phyloP scores from a whole-genome alignment of 2,888 invertebrate species.

The Aphidius colemani region DNA sequence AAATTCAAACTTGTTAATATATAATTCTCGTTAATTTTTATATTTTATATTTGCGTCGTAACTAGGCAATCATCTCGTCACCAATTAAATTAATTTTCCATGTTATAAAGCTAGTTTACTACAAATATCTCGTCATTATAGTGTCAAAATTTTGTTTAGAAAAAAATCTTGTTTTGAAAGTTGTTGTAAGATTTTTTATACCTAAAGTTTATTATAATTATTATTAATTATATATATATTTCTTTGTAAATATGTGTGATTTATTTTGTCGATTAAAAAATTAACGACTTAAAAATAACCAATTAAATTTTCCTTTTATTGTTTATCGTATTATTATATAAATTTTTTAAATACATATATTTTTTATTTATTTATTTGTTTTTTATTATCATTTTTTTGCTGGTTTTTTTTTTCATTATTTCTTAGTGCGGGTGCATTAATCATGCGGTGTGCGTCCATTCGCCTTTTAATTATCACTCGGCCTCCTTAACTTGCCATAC shows the following conservation, averaged over 20 bases:
- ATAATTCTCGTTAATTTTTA: slow-evolving; percentile 2
- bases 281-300: no score
- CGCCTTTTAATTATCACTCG: slow-evolving; percentile 40
- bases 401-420: no score
- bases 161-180: no score
- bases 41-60: background rate
- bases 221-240: slow-evolving; percentile 1
- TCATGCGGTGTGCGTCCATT: slow-evolving; percentile 39
- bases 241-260: slow-evolving; percentile 3
- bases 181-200: no score
- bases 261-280: no score
- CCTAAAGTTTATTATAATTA: no score
- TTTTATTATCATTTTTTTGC: no score
- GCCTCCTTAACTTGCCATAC: slow-evolving; percentile 19
- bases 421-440: slow-evolving; percentile 28
- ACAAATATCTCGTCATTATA: background rate
- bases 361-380: no score
- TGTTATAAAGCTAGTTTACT: background rate
- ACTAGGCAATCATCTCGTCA: slow-evolving; percentile 19
- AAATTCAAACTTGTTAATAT: background rate
- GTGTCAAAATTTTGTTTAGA: background rate
- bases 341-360: no score
- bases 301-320: no score
- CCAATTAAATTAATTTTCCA: slow-evolving; percentile 23
- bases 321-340: no score